Evolutionary conservation across 2,888 invertebrate genomes (phyloP).

Genomic region (Hoplodrina ambigua): DNA sequence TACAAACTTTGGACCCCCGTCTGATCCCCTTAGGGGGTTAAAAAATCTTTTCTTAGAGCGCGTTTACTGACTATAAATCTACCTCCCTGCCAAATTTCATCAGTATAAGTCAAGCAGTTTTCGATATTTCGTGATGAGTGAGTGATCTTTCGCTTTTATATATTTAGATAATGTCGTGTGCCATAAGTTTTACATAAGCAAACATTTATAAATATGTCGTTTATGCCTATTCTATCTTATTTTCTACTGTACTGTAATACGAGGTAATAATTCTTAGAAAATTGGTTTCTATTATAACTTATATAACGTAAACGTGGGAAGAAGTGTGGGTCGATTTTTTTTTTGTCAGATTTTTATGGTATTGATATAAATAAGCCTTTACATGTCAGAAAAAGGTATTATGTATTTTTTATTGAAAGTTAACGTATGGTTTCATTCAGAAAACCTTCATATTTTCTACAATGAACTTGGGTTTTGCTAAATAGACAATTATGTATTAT

Average conservation of each 20-base stretch:
- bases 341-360: background rate
- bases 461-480: background rate
- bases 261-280: background rate
- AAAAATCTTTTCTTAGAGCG: too few species aligned
- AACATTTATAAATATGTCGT: slow-evolving; percentile 13
- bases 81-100: too few species aligned
- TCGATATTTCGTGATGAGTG: too few species aligned
- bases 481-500: too few species aligned
- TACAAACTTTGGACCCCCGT: too few species aligned
- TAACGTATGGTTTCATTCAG: background rate
- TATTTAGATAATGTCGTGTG: too few species aligned
- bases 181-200: background rate
- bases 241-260: background rate
- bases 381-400: too few species aligned
- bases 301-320: background rate
- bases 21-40: too few species aligned
- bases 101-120: too few species aligned
- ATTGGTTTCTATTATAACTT: background rate
- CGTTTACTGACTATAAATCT: too few species aligned
- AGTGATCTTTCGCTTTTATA: too few species aligned
- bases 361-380: background rate
- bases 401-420: too few species aligned
- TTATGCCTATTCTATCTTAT: background rate
- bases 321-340: background rate
- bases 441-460: background rate